Base-by-base conservation (phyloP, 2,888 invertebrate species). In the Polyommatus iphigenia region DNA sequence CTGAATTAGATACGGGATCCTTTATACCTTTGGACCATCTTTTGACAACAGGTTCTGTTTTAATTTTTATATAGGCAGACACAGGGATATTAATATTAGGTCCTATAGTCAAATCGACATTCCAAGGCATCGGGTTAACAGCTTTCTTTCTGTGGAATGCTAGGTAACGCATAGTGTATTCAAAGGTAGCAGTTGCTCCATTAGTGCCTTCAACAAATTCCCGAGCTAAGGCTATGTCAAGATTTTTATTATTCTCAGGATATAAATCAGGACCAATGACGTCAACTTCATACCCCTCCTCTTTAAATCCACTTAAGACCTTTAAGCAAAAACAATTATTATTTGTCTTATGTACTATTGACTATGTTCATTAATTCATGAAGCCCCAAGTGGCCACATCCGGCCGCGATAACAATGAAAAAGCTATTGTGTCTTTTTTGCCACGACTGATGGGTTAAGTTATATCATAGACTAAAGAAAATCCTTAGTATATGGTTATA, bases 81-180 rank as follows among this genome's bases (percentile, higher is more conserved):
- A 97, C 92, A 15, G 95, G 95, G 80, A 97, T 96, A 80, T 91
- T 89, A 41, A 97, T 94, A 80, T 95, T 90, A 1, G 94, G 91
- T 3, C 95, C 95, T 81, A 96, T 95, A 77, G 95, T 94, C 73
- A 97, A 87, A 78, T 95, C 94, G 50, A 95, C 94, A 89, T 96
- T 96, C 96, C 97, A 97, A 0, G 95, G 93, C 79, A 91, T 90
- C 0, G 96, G 91, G 57, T 91, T 92, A 0, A 90, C 85, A 73
- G 85, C 85, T 82, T 91, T 95, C 80, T 94, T 95, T 79, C 94
- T 94, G 81, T 95, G 95, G 82, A 94, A 95, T 29, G 94, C 88
- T 0, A 97, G 89, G 79, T 95, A 95, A 18, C 92, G 92, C 83
- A 96, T 89, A 0, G 96, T 95, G 82, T 96, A 95, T 77, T 95